These are phyloP conservation scores for Leptoclinus maculatus DNA, from an alignment of 2,797 vertebrate genomes.

Conservation along the genomic window DNA sequence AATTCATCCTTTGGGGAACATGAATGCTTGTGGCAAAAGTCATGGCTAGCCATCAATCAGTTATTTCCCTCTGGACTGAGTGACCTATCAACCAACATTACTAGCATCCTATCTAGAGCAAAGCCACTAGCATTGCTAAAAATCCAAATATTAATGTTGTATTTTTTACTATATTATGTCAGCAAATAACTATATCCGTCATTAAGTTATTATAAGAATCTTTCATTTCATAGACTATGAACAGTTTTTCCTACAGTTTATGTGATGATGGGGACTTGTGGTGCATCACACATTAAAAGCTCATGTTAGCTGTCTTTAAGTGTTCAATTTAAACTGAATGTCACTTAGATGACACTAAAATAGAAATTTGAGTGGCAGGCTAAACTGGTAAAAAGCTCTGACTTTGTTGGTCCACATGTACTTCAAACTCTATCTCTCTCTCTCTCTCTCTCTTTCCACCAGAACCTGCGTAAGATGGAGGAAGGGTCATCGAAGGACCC, in stretches of 20 bases:
- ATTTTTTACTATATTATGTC: no score
- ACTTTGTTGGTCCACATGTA: not conserved
- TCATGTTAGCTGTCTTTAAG: not conserved
- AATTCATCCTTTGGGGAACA: not conserved
- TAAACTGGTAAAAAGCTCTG: not conserved
- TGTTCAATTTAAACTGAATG: not conserved
- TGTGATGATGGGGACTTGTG: not conserved
- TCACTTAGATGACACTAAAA: not conserved
- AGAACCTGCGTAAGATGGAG: constrained; percentile 97
- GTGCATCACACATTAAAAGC: not conserved
- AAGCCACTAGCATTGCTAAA: no score
- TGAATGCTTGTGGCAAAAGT: not conserved
- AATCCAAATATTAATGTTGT: no score
- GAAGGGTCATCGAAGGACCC: constrained; percentile 81
- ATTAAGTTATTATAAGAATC: not conserved
- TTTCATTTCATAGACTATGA: not conserved
- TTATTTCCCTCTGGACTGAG: not conserved
- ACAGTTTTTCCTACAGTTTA: not conserved
- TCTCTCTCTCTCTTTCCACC: constrained; percentile 50
- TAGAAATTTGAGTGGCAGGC: not conserved
- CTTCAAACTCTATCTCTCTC: not conserved
- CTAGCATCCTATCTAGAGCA: no score
- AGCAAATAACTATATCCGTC: not conserved
- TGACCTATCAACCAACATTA: not conserved
- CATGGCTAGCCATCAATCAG: not conserved